Conservation (phyloP, 2,797 vertebrate genomes). For the Chloroceryle inda region DNA sequence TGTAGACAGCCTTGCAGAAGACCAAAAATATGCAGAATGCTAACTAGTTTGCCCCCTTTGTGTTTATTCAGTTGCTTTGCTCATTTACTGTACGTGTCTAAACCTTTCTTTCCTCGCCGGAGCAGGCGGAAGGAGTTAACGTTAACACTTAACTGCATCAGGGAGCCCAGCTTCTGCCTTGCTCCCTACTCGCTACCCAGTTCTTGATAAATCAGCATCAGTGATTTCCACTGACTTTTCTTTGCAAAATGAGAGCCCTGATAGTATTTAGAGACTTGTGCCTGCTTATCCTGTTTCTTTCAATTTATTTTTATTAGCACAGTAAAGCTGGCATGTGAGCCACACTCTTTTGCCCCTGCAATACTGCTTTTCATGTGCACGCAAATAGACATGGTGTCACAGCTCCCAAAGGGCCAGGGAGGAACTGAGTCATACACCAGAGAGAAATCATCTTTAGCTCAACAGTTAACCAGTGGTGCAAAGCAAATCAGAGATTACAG, state of each 20-base stretch:
- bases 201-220: background rate
- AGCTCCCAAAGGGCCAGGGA: background rate
- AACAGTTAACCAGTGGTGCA: background rate
- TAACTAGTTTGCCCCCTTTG: background rate
- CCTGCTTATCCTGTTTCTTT: background rate
- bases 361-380: rapidly evolving
- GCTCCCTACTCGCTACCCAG: background rate
- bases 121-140: background rate
- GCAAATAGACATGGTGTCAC: background rate
- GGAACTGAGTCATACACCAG: background rate
- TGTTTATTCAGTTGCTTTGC: background rate
- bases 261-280: background rate
- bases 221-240: background rate
- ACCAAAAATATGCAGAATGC: background rate
- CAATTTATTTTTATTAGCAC: background rate
- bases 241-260: background rate
- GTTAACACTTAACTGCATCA: background rate
- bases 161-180: background rate
- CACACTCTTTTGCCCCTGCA: background rate
- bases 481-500: background rate
- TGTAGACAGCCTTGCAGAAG: background rate
- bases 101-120: background rate
- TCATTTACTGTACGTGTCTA: background rate
- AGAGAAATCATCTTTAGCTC: background rate
- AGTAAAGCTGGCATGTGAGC: background rate